Evolutionary conservation across 2,113 vertebrate genomes (phyloP).

Genomic region (Maccullochella peelii): DNA sequence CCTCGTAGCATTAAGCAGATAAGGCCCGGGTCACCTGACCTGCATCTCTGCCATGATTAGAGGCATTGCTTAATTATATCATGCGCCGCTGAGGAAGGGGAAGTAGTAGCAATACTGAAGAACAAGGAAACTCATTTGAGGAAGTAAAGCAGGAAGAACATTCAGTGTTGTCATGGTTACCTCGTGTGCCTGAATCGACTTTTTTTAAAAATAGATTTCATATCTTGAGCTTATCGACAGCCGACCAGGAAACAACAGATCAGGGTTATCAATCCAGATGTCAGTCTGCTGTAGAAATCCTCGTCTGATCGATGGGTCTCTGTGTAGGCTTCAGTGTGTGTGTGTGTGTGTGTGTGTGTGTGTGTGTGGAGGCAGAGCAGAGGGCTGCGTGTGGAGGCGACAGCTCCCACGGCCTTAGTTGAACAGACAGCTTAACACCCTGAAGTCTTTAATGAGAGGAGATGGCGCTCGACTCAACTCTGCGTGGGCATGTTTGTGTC

Average conservation of each 20-base stretch:
- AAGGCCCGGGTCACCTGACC: slow-evolving; percentile 46
- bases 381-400: slow-evolving; percentile 13
- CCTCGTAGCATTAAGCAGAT: slow-evolving; percentile 50
- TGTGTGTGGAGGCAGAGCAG: neutral
- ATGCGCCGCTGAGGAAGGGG: neutral
- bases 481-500: slow-evolving; percentile 7
- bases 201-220: slow-evolving; percentile 20
- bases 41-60: neutral
- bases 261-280: neutral
- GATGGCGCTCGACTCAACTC: slow-evolving; percentile 2
- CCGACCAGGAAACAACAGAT: neutral
- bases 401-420: slow-evolving; percentile 28
- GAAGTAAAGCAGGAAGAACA: neutral
- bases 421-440: slow-evolving; percentile 33
- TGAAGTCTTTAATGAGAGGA: slow-evolving; percentile 27
- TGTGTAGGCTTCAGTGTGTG: neutral
- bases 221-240: neutral
- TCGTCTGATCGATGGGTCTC: neutral
- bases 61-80: neutral
- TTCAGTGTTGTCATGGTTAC: slow-evolving; percentile 37
- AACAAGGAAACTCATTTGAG: slow-evolving; percentile 1
- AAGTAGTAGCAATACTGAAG: neutral
- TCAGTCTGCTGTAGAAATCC: neutral
- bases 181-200: neutral
- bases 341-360: slow-evolving; percentile 4